Evolutionary conservation across 2,797 vertebrate genomes (phyloP).

Genomic region (Coranthus polyacanthus): DNA sequence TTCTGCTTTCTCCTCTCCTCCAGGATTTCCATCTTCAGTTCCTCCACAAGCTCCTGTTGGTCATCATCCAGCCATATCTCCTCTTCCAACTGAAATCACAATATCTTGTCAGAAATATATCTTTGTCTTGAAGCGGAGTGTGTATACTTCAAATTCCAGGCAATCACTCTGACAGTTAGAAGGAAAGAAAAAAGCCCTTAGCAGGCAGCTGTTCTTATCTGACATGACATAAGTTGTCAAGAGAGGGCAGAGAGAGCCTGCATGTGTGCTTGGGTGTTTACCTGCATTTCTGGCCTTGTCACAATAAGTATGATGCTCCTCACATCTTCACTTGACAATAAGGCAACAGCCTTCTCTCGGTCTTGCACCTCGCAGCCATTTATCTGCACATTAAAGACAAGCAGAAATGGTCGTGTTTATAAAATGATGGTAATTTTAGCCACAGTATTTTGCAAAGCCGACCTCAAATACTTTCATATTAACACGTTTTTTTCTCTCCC

Average conservation of each 20-base stretch:
- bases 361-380: slow-evolving; percentile 96
- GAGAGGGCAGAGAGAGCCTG: not conserved
- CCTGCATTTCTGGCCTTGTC: slow-evolving; percentile 94
- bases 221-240: slow-evolving; percentile 62
- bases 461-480: not conserved
- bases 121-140: slow-evolving; percentile 10
- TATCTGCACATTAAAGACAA: slow-evolving; percentile 88
- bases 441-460: too few relatives aligned
- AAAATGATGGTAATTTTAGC: not conserved
- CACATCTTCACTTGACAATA: slow-evolving; percentile 92
- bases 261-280: slow-evolving; percentile 67
- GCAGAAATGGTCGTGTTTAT: slow-evolving; percentile 33
- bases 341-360: slow-evolving; percentile 91
- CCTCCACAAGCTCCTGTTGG: slow-evolving; percentile 93
- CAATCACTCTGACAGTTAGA: slow-evolving; percentile 50
- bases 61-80: slow-evolving; percentile 96
- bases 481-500: slow-evolving; percentile 22
- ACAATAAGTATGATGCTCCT: slow-evolving; percentile 92
- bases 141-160: slow-evolving; percentile 34
- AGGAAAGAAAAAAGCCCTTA: slow-evolving; percentile 39
- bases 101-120: slow-evolving; percentile 56
- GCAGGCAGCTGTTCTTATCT: slow-evolving; percentile 55
- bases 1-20: slow-evolving; percentile 87
- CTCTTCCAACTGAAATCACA: slow-evolving; percentile 91
- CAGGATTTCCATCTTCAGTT: slow-evolving; percentile 94